These are phyloP conservation scores for Danio aesculapii DNA, from an alignment of 2,797 vertebrate genomes.

Conservation along the genomic window DNA sequence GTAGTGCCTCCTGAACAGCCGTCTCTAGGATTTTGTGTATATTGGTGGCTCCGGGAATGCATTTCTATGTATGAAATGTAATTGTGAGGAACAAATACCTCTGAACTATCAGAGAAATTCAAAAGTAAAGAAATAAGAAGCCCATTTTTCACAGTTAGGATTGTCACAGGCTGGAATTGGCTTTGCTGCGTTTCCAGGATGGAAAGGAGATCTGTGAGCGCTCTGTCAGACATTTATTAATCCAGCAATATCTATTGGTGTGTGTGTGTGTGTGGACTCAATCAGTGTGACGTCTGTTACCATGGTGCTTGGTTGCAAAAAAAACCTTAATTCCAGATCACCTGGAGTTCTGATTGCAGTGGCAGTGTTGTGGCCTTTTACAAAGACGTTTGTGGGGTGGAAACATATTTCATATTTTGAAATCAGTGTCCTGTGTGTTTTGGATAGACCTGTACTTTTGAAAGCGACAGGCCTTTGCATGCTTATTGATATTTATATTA, in stretches of 20 bases:
- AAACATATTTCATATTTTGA: slow-evolving; percentile 41
- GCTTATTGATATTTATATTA: background rate
- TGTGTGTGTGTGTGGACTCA: slow-evolving; percentile 60
- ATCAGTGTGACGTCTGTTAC: slow-evolving; percentile 68
- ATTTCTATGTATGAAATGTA: slow-evolving; percentile 64
- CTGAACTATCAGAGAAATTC: slow-evolving; percentile 60
- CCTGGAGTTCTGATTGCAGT: slow-evolving; percentile 64
- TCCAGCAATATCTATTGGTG: slow-evolving; percentile 65
- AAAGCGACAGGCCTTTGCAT: background rate
- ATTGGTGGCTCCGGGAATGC: slow-evolving; percentile 28
- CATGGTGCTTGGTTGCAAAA: slow-evolving; percentile 64
- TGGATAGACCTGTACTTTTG: slow-evolving; percentile 3
- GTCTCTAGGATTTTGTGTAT: slow-evolving; percentile 39
- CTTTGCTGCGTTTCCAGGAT: slow-evolving; percentile 61
- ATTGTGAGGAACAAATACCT: slow-evolving; percentile 65
- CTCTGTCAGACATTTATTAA: slow-evolving; percentile 71
- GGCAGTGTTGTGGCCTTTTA: slow-evolving; percentile 53
- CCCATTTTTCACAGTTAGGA: slow-evolving; percentile 64
- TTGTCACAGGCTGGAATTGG: slow-evolving; percentile 64
- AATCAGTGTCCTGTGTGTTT: slow-evolving; percentile 21
- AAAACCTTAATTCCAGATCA: slow-evolving; percentile 67
- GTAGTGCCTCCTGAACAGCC: slow-evolving; percentile 65
- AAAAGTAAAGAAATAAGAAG: slow-evolving; percentile 65
- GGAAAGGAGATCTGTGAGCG: slow-evolving; percentile 63
- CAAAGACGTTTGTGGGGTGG: slow-evolving; percentile 29